Percentiles rank a stretch among this genome's conserved stretches.
Conservation (phyloP, 1,140 invertebrate species). For the Melipona quadrifasciata region DNA sequence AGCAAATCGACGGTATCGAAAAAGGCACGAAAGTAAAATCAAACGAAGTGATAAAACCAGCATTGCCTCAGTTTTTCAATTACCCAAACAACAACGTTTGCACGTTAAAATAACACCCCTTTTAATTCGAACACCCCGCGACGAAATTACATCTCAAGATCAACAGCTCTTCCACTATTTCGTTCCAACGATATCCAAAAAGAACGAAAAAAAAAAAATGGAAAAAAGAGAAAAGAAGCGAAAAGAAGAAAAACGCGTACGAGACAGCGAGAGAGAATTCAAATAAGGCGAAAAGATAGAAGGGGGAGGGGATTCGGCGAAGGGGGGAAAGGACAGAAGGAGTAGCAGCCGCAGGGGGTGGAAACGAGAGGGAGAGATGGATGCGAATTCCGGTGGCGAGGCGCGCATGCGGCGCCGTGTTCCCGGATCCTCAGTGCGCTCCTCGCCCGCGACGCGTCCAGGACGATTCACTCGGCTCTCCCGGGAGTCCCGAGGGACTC, state of each 20-base stretch:
- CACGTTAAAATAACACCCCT: too few species aligned
- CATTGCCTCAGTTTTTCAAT: too few species aligned
- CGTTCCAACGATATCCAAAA: too few species aligned
- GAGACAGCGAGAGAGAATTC: not conserved
- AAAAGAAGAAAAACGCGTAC: too few species aligned
- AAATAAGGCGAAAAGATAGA: not conserved
- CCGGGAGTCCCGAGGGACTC: slow-evolving; percentile 66
- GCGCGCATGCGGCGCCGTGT: slow-evolving; percentile 74
- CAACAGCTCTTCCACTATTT: too few species aligned
- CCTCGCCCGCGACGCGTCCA: slow-evolving; percentile 71
- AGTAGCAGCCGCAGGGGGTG: not conserved
- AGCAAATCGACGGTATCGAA: not conserved
- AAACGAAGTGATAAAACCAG: not conserved
- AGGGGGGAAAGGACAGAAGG: slow-evolving; percentile 1
- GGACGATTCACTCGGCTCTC: slow-evolving; percentile 53
- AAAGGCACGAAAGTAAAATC: not conserved
- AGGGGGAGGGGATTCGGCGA: not conserved
- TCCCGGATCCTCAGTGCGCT: slow-evolving; percentile 78
- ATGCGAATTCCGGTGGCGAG: slow-evolving; percentile 46
- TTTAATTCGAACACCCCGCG: too few species aligned
- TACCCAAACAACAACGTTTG: too few species aligned
- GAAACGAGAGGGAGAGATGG: slow-evolving; percentile 23
- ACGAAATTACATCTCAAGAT: too few species aligned
- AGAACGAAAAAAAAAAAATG: too few species aligned
- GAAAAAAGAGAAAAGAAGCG: too few species aligned